These are phyloP conservation scores for Oscheius sp. DNA, from an alignment of 2,888 invertebrate species.

Conservation along the genomic window DNA sequence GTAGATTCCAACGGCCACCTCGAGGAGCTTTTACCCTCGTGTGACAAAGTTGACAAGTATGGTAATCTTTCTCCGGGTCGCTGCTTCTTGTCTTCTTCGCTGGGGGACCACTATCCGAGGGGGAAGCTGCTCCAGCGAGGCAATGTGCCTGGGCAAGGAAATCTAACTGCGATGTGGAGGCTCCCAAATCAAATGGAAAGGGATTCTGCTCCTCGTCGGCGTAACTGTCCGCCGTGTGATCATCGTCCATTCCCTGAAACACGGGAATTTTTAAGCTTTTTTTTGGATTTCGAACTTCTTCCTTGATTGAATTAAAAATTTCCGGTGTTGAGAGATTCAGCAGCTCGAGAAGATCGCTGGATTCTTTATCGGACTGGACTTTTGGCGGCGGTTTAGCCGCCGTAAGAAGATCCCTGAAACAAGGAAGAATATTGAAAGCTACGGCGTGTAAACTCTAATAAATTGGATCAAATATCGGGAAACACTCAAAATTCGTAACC, in stretches of 20 bases:
- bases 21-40: constrained; percentile 50
- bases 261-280: background rate
- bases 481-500: background rate
- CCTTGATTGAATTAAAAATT: constrained; percentile 10
- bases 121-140: constrained; percentile 9
- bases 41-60: constrained; percentile 46
- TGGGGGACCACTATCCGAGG: constrained; percentile 22
- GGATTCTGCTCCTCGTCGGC: constrained; percentile 1
- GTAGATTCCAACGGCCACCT: constrained; percentile 55
- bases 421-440: too few relatives aligned
- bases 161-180: constrained; percentile 26
- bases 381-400: constrained; percentile 22
- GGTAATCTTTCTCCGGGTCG: constrained; percentile 43
- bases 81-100: background rate
- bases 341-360: constrained; percentile 27
- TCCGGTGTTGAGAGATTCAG: constrained; percentile 25
- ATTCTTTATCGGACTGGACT: constrained; percentile 31
- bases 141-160: constrained; percentile 34
- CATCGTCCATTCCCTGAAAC: constrained; percentile 15
- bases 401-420: constrained; percentile 16
- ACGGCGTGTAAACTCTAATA: too few relatives aligned
- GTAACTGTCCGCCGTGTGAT: constrained; percentile 27
- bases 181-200: constrained; percentile 13
- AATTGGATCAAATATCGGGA: too few relatives aligned
- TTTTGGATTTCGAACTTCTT: background rate